Conservation (phyloP, 2,797 vertebrate genomes). For the Aphelocoma californica region DNA sequence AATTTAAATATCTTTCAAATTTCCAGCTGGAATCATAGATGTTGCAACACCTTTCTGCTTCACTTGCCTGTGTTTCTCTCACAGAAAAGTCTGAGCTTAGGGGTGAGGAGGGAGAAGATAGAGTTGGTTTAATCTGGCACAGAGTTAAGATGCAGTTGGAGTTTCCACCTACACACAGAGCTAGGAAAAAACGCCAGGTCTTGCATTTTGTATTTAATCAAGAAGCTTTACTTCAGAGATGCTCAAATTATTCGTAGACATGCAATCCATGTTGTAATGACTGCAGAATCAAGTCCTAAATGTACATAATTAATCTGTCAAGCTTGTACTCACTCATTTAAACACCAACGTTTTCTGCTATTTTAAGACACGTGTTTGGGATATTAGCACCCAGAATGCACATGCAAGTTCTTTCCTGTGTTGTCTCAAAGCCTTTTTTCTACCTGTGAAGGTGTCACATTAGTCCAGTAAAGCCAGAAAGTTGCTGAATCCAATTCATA, state of each 20-base stretch:
- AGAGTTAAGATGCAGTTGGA: not conserved
- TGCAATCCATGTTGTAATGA: not conserved
- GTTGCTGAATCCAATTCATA: not conserved
- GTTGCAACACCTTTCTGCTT: not conserved
- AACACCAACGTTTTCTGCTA: not conserved
- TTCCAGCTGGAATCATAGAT: not conserved
- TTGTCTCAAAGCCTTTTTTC: not conserved
- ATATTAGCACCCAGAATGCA: not conserved
- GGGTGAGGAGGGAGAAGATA: not conserved
- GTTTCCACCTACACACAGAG: not conserved
- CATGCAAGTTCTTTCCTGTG: not conserved
- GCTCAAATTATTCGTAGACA: not conserved
- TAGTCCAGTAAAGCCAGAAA: slow-evolving; percentile 39
- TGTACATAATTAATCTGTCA: slow-evolving; percentile 25
- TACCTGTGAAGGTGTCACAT: not conserved
- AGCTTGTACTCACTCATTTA: not conserved
- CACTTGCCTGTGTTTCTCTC: not conserved
- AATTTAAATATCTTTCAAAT: not conserved
- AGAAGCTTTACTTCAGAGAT: not conserved
- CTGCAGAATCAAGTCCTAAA: slow-evolving; percentile 1
- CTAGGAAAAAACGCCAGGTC: not conserved
- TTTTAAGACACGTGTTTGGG: not conserved
- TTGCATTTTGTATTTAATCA: slow-evolving; percentile 8
- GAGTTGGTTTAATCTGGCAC: not conserved
- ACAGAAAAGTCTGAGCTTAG: not conserved